Evolutionary conservation across 2,888 invertebrate species (phyloP), one percentile per base, ranked within the genome.

Genomic region (Euplagia quadripunctaria): DNA sequence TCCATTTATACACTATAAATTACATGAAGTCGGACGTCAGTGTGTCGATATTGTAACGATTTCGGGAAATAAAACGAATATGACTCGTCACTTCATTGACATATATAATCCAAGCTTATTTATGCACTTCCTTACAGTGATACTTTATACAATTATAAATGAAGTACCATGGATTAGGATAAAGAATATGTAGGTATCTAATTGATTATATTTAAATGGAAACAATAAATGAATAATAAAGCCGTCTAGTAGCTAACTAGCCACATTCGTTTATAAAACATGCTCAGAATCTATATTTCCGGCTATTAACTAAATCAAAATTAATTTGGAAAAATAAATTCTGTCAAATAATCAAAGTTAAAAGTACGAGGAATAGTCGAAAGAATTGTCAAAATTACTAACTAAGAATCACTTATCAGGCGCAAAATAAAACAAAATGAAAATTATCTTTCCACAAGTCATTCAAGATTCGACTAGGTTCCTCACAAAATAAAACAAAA

Each of bases 221-320:
- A 94, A 94, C 92, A 95, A 96, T 95, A 96, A 95, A 94, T 95
- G 95, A 92, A 95, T 94, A 95, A 95, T 95, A 95, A 96, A 96
- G 95, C 94, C 87, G 87, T 84, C 87, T 89, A 80, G 85, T 74
- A 82, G 85, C 81, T 80, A 86, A 86, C 86, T 86, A 85, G 79
- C 82, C 88, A 73, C 86, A 80, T 77, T 79, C 76, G 79, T 84
- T 82, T 73, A 78, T 85, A 78, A 79, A 80, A 85, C 5, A 31
- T 31, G 86, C 88, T 90, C 90, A 89, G 89, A 89, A 87, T 87
- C 83, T 76, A 72, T 74, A 75, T 77, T 64, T 58, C 71, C 70
- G 69, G 70, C 69, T 74, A 82, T 70, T 72, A 79, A 80, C 63
- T 76, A 79, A 76, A 77, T 69, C 74, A 82, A 81, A 84, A 76